Conservation (phyloP, 53 echinoderm and acorn worm genomes). For the Stichopus horrens region DNA sequence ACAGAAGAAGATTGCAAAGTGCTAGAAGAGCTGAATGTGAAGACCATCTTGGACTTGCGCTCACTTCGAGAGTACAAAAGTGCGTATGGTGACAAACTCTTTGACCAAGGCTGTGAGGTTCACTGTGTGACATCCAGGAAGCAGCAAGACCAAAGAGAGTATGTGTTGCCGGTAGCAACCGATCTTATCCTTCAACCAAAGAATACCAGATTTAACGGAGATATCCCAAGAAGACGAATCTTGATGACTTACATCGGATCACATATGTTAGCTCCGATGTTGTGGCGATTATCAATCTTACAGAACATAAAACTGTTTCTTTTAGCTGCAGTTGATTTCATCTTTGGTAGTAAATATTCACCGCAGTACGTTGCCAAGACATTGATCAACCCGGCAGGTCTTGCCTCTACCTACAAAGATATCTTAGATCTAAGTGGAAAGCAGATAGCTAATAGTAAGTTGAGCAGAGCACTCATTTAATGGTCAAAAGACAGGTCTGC, state of each 20-base stretch:
- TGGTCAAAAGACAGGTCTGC: too few species aligned
- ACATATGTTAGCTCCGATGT: conserved; percentile 48
- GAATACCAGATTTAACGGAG: background rate
- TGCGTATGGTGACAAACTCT: conserved; percentile 61
- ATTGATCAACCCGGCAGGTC: conserved; percentile 63
- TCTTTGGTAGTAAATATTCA: conserved; percentile 61
- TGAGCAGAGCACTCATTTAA: too few species aligned
- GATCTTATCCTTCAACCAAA: background rate
- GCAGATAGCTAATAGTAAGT: conserved; percentile 66
- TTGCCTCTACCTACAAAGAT: conserved; percentile 67
- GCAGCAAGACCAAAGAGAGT: background rate
- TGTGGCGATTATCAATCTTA: conserved; percentile 57
- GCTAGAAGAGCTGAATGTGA: conserved; percentile 62
- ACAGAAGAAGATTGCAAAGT: conserved; percentile 58
- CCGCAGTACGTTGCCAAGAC: conserved; percentile 60
- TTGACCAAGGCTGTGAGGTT: conserved; percentile 49
- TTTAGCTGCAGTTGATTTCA: conserved; percentile 55
- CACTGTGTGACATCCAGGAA: conserved; percentile 41
- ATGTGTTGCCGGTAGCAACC: background rate
- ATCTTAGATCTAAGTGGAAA: conserved; percentile 66
- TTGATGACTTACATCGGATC: conserved; percentile 63
- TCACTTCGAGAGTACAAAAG: conserved; percentile 65
- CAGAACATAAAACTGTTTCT: conserved; percentile 63
- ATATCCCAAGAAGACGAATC: conserved; percentile 48
- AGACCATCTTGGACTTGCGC: conserved; percentile 72